These are phyloP conservation scores for Zosterops japonicus DNA, from an alignment of 2,113 vertebrate genomes.

Conservation along the genomic window DNA sequence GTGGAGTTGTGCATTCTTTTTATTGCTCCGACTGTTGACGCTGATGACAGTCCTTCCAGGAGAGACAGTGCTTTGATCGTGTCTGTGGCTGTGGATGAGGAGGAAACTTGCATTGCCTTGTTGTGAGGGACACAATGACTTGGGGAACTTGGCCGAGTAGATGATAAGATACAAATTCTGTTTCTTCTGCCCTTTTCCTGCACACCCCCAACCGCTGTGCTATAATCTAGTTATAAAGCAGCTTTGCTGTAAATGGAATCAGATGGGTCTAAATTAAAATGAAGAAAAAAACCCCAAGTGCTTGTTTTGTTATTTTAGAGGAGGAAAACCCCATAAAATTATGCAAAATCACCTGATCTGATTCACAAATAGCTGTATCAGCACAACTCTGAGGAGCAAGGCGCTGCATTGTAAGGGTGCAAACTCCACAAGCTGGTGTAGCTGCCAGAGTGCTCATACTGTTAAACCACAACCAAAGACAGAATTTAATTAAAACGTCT, in stretches of 20 bases:
- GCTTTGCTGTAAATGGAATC: background rate
- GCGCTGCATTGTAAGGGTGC: background rate
- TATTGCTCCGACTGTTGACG: background rate
- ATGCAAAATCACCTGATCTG: background rate
- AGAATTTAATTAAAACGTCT: conserved; percentile 32
- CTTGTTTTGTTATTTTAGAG: background rate
- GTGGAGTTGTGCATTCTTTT: conserved; percentile 31
- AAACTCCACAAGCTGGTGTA: background rate
- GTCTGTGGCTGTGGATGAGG: background rate
- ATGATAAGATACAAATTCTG: background rate
- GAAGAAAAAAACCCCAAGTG: background rate
- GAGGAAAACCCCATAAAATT: accelerated
- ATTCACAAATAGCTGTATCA: background rate
- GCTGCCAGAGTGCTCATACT: background rate
- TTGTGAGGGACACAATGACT: background rate
- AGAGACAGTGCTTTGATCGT: background rate
- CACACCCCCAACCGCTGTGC: background rate
- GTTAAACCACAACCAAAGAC: conserved; percentile 11
- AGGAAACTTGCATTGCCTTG: background rate
- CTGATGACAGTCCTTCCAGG: background rate
- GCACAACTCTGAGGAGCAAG: background rate
- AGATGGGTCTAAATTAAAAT: background rate
- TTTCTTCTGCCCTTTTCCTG: background rate
- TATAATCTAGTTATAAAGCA: background rate
- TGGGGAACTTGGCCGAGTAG: background rate